Evolutionary conservation across 2,888 invertebrate species (phyloP).

Genomic region (Ichneumon xanthorius): DNA sequence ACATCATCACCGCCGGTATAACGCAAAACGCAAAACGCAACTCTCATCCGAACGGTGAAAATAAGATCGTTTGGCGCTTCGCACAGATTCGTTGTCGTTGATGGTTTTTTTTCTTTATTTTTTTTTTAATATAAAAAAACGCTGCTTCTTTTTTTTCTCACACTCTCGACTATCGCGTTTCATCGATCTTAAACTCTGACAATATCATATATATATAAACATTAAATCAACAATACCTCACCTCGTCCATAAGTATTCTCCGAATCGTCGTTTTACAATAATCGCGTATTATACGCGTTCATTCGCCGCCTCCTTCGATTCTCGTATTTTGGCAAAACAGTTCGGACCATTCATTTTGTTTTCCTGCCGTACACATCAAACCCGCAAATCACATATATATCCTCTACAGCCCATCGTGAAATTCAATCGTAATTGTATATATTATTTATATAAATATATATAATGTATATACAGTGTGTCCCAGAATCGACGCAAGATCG

Average conservation of each 20-base stretch:
- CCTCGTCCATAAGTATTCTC: constrained; percentile 30
- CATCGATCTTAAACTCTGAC: constrained; percentile 68
- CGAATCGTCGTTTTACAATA: constrained; percentile 26
- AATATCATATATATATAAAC: constrained; percentile 68
- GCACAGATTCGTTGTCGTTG: constrained; percentile 43
- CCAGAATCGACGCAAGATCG: constrained; percentile 55
- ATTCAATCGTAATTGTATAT: constrained; percentile 52
- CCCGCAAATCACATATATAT: constrained; percentile 38
- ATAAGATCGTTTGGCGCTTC: constrained; percentile 48
- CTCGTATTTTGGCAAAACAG: constrained; percentile 75
- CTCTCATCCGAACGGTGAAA: constrained; percentile 47
- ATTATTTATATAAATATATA: constrained; percentile 64
- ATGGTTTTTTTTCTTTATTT: background rate
- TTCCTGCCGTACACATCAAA: constrained; percentile 32
- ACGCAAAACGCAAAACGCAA: constrained; percentile 21
- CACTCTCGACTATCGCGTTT: constrained; percentile 28
- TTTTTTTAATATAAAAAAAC: constrained; percentile 51
- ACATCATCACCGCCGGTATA: constrained; percentile 19
- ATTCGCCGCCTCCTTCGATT: constrained; percentile 40
- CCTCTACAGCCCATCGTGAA: constrained; percentile 20
- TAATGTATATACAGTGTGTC: constrained; percentile 64
- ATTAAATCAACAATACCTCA: constrained; percentile 71
- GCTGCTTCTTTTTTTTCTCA: constrained; percentile 36
- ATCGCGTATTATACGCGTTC: background rate
- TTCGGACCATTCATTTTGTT: constrained; percentile 51